phyloP scores from a whole-genome alignment of 2,113 vertebrate genomes.

The Misgurnus anguillicaudatus region DNA sequence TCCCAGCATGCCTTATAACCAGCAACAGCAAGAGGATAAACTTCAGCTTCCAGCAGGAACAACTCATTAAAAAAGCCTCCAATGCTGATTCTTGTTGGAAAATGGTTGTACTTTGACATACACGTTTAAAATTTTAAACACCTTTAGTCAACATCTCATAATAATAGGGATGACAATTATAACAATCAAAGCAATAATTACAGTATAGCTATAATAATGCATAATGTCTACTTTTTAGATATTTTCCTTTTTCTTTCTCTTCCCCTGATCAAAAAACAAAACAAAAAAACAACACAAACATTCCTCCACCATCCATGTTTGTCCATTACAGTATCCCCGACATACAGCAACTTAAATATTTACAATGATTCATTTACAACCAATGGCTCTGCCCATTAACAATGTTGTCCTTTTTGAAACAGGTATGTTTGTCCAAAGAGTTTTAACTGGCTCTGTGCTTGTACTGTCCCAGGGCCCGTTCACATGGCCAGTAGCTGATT shows the following conservation, averaged over 20 bases:
- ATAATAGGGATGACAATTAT: constrained; percentile 60
- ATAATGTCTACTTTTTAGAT: constrained; percentile 62
- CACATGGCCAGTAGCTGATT: constrained; percentile 87
- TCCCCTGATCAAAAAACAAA: constrained; percentile 53
- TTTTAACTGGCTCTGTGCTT: constrained; percentile 31
- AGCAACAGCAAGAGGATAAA: constrained; percentile 29
- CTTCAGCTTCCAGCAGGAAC: constrained; percentile 37
- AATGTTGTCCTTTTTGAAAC: constrained; percentile 53
- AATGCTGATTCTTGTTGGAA: constrained; percentile 48
- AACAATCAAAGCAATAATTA: constrained; percentile 69
- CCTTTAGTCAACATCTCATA: constrained; percentile 62
- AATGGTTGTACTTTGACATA: constrained; percentile 61
- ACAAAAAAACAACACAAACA: constrained; percentile 49
- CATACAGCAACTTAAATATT: constrained; percentile 75
- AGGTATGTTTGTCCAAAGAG: constrained; percentile 33
- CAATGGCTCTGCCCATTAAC: constrained; percentile 66
- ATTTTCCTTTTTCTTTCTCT: constrained; percentile 50
- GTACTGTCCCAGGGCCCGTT: not conserved
- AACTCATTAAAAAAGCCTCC: constrained; percentile 38
- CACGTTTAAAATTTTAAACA: constrained; percentile 64
- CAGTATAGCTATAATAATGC: constrained; percentile 62
- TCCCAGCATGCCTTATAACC: constrained; percentile 9
- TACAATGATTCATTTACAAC: constrained; percentile 79
- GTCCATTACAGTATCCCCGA: constrained; percentile 34
- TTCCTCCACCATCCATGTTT: constrained; percentile 40